Base-by-base conservation (phyloP, 1,140 invertebrate species). In the Calliphora vicina region DNA sequence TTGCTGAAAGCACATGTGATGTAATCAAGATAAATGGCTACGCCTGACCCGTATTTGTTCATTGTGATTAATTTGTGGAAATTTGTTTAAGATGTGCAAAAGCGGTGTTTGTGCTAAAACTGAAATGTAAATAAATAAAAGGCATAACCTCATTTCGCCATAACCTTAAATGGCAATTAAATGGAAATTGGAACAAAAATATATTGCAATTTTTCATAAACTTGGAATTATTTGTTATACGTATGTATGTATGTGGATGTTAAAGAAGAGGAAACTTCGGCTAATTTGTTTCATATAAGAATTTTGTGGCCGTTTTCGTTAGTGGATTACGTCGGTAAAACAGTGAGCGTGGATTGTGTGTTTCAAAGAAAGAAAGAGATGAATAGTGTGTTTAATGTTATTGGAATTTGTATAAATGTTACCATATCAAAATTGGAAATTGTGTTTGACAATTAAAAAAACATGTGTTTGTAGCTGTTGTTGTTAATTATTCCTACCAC, bases 71-170 rank as follows among this genome's bases (percentile, higher is more conserved):
- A n/a, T n/a, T n/a, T n/a, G 35, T 35, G 35, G 5, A 27, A 83
- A 42, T 43, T 20, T 23, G 20, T 67, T 67, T 12, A 67, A 67
- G 6, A 25, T 23, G 6, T 80, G 45, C n/a, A 74, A 26, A 71
- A 43, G 80, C 80, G 80, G 83, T 72, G 29, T 73, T 72, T 80
- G 57, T 42, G 27, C n/a, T 74, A 45, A 72, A 57, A 76, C 12
- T 80, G 67, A 81, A 83, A 80, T 83, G 67, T 84, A 84, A 84
- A 84, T 84, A 84, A 84, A 84, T 84, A 84, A 74, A 76, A 45
- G 17, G 78, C 83, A 82, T 84, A 84, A 84, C 83, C 83, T 84
- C 83, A 84, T 84, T 84, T 80, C 25, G 25, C 50, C 80, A 81
- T 81, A 81, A 81, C 80, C 80, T 81, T 67, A 81, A 81, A 67